Evolutionary conservation across 2,113 vertebrate species (phyloP), one percentile per base, ranked within the genome.

Genomic region (Ahaetulla prasina): DNA sequence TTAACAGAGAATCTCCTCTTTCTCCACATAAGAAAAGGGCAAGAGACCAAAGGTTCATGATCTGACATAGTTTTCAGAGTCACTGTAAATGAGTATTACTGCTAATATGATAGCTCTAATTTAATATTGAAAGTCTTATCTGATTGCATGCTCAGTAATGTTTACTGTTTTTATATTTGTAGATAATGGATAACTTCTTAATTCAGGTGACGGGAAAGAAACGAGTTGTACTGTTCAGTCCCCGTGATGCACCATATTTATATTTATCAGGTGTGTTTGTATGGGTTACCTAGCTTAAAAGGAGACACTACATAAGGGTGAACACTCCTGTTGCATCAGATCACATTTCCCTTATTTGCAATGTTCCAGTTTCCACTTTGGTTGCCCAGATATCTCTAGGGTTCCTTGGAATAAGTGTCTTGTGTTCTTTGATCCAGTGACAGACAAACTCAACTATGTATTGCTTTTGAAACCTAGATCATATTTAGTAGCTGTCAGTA

Each of bases 131-230:
- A 88, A 74, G 52, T 39, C 12, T 49, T 60, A 2, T 89, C 20
- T 35, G 85, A 4, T 14, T 23, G 20, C 20, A 7, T 80, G 23
- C 30, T 30, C 84, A 89, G 4, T 35, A 50, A 1, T 25, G 4
- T 1, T 93, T 18, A 39, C 6, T 49, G 6, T 35, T 47, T 53
- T 89, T 18, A 5, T 50, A 54, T 94, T 94, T 97, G 35, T 94
- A 99, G 99, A 98, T 99, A 95, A 99, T 99, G 99, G 99, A 99
- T 97, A 99, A 99, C 95, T 97, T 99, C 95, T 97, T 99, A 97
- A 98, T 99, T 96, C 99, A 99, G 97, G 98, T 99, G 95, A 98
- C 97, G 0, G 99, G 99, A 47, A 98, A 74, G 95, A 99, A 99
- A 95, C 96, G 98, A 93, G 98, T 99, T 91, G 96, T 98, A 86